Evolutionary conservation across 2,113 vertebrate species (phyloP).

Genomic region (Spheniscus mendiculus): DNA sequence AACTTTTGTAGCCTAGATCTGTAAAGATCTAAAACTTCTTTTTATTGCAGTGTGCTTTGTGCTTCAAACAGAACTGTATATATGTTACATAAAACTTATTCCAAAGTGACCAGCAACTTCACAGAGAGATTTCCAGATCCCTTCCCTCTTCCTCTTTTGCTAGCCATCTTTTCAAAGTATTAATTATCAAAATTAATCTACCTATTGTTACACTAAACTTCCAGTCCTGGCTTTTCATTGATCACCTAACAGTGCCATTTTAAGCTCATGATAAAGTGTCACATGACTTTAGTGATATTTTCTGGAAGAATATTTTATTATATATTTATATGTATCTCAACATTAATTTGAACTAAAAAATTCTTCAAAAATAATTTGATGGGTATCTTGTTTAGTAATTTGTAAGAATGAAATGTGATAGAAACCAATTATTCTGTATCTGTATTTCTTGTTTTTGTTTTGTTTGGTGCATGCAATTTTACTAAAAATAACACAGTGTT

Average conservation of each 20-base stretch:
- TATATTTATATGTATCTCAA: not conserved
- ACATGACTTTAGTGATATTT: not conserved
- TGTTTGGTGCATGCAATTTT: not conserved
- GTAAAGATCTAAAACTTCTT: not conserved
- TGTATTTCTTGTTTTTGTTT: not conserved
- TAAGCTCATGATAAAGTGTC: not conserved
- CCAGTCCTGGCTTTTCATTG: accelerated
- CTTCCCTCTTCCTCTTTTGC: not conserved
- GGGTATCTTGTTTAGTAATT: not conserved
- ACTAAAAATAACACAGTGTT: not conserved
- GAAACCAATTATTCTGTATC: not conserved
- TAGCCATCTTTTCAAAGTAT: not conserved
- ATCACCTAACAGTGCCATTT: not conserved
- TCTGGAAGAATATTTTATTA: not conserved
- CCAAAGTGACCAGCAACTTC: not conserved
- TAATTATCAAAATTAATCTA: not conserved
- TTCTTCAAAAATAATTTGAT: not conserved
- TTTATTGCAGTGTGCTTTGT: not conserved
- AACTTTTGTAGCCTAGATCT: not conserved
- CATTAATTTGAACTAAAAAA: not conserved
- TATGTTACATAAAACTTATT: not conserved
- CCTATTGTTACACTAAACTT: not conserved
- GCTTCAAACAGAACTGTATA: not conserved
- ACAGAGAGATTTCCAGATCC: not conserved
- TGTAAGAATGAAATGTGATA: not conserved